Evolutionary conservation across 2,797 vertebrate species (phyloP), one percentile per base, ranked within the genome.

Genomic region (Mycteria americana): DNA sequence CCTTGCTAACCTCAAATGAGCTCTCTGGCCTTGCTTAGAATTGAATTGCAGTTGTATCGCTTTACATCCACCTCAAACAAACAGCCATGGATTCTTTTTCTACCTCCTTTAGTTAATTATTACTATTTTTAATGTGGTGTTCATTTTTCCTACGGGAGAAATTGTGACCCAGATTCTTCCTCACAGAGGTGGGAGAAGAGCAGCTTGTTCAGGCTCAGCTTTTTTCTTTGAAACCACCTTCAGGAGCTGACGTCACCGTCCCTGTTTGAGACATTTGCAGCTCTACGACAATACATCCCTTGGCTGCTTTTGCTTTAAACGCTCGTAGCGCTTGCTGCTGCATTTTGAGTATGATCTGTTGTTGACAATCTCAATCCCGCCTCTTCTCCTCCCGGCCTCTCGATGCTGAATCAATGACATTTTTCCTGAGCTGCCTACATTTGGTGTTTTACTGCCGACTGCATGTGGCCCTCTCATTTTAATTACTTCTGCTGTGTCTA

Each of bases 401-500:
- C 92, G 95, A 88, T 91, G 93, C 96, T 94, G 97, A 97, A 97
- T 97, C 97, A 89, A 93, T 97, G 97, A 91, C 95, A 92, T 97
- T 94, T 97, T 97, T 93, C 90, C 97, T 69, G 65, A 96, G 96
- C 97, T 95, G 97, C 93, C 93, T 86, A 28, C 95, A 96, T 96
- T 97, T 97, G 96, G 94, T 96, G 96, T 93, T 97, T 98, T 96
- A 96, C 93, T 97, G 97, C 96, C 2, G 15, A 79, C 95, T 96
- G 97, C 31, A 70, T 96, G 97, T 95, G 97, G 96, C 97, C 97
- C 95, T 98, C 92, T 97, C 95, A 12, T 96, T 97, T 97, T 98
- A 98, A 98, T 98, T 96, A 97, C 95, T 97, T 97, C 96, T 98
- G 96, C 98, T 97, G 97, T 92, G 96, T 92, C 97, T 94, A 94